Conservation (phyloP, 2,888 invertebrate species). For the Pyrgus malvae region DNA sequence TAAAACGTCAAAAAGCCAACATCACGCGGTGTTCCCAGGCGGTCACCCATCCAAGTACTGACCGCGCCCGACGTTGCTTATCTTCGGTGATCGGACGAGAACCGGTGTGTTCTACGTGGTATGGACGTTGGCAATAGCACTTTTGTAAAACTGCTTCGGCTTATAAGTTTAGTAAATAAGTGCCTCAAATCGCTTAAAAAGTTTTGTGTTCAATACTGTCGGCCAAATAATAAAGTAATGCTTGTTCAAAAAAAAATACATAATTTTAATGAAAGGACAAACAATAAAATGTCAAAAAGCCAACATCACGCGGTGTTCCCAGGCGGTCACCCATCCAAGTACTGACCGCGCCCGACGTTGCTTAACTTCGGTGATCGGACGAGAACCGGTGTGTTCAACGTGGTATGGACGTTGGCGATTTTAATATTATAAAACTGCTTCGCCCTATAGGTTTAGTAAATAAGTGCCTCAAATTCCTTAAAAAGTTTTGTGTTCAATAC, state of each 20-base stretch:
- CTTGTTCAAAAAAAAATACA: too few relatives aligned
- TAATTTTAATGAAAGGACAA: too few relatives aligned
- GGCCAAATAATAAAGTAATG: too few relatives aligned
- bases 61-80: slow-evolving; percentile 49
- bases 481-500: too few relatives aligned
- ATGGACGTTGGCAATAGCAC: slow-evolving; percentile 42
- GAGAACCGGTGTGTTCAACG: slow-evolving; percentile 42
- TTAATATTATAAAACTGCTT: too few relatives aligned
- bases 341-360: slow-evolving; percentile 49
- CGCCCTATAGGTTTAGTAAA: too few relatives aligned
- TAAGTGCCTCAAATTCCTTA: too few relatives aligned
- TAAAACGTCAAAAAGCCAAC: slow-evolving; percentile 56
- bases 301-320: slow-evolving; percentile 59
- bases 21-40: slow-evolving; percentile 59
- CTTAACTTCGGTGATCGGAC: slow-evolving; percentile 53
- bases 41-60: slow-evolving; percentile 63
- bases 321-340: slow-evolving; percentile 64
- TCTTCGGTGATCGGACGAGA: slow-evolving; percentile 51
- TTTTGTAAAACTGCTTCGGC: too few relatives aligned
- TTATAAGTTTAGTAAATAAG: too few relatives aligned
- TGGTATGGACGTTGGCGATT: slow-evolving; percentile 42
- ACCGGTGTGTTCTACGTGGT: slow-evolving; percentile 41
- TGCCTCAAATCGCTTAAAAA: too few relatives aligned
- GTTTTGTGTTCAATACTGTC: too few relatives aligned
- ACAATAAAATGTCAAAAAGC: slow-evolving; percentile 44